Percentiles rank a stretch among this genome's conserved stretches.
Evolutionary conservation across 2,888 invertebrate species (phyloP).

Genomic region (Ceriagrion tenellum): DNA sequence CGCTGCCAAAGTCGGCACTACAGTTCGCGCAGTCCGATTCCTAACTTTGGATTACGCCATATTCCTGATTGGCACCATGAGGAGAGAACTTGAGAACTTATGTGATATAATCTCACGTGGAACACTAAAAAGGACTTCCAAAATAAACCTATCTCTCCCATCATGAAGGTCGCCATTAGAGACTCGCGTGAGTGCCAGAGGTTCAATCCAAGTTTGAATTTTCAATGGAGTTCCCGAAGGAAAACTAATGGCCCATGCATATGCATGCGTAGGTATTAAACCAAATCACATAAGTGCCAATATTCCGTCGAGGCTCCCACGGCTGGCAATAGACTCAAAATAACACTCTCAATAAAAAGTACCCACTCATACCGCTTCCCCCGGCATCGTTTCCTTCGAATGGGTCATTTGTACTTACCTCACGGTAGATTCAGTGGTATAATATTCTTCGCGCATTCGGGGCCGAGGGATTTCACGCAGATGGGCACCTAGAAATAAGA

Average conservation of each 20-base stretch:
- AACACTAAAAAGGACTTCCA: background rate
- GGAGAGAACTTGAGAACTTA: too few species aligned
- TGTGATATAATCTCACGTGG: background rate
- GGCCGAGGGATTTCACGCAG: too few species aligned
- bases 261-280: background rate
- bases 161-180: background rate
- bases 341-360: background rate
- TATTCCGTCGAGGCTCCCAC: background rate
- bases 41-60: too few species aligned
- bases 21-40: too few species aligned
- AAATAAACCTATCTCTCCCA: background rate
- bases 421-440: too few species aligned
- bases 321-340: background rate
- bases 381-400: too few species aligned
- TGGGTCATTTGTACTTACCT: too few species aligned
- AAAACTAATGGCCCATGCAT: constrained; percentile 1
- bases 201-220: background rate
- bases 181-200: background rate
- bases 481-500: too few species aligned
- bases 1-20: too few species aligned
- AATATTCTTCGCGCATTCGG: too few species aligned
- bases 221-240: background rate
- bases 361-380: too few species aligned
- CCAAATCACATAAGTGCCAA: background rate
- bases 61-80: too few species aligned